These are phyloP conservation scores for Delia radicum DNA, from an alignment of 1,140 invertebrate genomes.

Conservation along the genomic window DNA sequence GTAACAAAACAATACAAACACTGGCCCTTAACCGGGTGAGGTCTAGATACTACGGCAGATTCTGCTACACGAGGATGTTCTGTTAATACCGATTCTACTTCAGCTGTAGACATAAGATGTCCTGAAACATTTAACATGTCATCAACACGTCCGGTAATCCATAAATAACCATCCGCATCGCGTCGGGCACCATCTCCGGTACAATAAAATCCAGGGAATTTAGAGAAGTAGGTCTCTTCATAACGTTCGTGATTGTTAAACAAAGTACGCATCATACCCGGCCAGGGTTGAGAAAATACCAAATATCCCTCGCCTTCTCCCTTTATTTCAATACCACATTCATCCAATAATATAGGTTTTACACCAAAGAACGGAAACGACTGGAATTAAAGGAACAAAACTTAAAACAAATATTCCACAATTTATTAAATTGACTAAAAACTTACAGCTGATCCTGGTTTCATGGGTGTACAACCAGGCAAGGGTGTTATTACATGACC, in stretches of 20 bases:
- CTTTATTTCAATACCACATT: slow-evolving; percentile 82
- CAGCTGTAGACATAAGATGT: slow-evolving; percentile 94
- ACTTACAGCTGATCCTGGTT: slow-evolving; percentile 94
- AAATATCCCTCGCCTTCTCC: slow-evolving; percentile 92
- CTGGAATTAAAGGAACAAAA: slow-evolving; percentile 59
- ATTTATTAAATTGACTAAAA: not conserved
- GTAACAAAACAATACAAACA: slow-evolving; percentile 96
- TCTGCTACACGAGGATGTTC: slow-evolving; percentile 84
- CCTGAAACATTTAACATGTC: slow-evolving; percentile 98
- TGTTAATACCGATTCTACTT: slow-evolving; percentile 89
- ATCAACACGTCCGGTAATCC: slow-evolving; percentile 96
- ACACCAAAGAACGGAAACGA: slow-evolving; percentile 97
- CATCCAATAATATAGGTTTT: slow-evolving; percentile 81
- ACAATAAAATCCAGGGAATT: slow-evolving; percentile 94
- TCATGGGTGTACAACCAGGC: slow-evolving; percentile 92
- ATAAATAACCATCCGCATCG: slow-evolving; percentile 93
- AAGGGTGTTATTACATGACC: slow-evolving; percentile 92
- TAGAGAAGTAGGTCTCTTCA: slow-evolving; percentile 92
- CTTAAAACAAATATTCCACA: not conserved
- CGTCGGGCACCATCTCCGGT: slow-evolving; percentile 93
- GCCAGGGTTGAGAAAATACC: slow-evolving; percentile 93
- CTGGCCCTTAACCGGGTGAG: slow-evolving; percentile 93
- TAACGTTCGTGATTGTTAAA: slow-evolving; percentile 91
- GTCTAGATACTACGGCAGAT: slow-evolving; percentile 91
- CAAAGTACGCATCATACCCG: slow-evolving; percentile 93